phyloP scores from a whole-genome alignment of 92 coral and sea anemone genomes.

The Plumapathes pennacea region DNA sequence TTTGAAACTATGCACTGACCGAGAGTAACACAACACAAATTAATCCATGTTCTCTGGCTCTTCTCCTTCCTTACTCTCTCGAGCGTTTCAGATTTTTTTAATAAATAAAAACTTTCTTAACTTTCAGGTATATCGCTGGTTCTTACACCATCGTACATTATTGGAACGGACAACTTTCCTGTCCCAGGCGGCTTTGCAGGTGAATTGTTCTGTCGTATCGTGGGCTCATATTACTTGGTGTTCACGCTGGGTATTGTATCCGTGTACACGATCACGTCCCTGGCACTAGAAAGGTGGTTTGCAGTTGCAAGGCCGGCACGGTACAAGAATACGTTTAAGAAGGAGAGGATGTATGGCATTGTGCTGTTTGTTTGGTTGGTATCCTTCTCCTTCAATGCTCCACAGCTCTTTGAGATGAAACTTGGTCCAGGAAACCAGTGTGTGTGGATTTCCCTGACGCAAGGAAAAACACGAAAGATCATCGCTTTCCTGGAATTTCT shows the following conservation, averaged over 20 bases:
- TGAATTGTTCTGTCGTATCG: constrained; percentile 78
- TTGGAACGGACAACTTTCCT: constrained; percentile 65
- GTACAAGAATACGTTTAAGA: constrained; percentile 62
- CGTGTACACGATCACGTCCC: constrained; percentile 65
- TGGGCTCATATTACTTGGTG: constrained; percentile 69
- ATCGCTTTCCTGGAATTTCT: constrained; percentile 62
- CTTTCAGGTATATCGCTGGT: constrained; percentile 62
- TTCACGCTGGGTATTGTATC: constrained; percentile 82
- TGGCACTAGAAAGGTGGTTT: constrained; percentile 79
- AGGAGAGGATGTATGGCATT: constrained; percentile 15
- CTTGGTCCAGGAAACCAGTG: constrained; percentile 30
- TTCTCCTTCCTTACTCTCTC: not conserved
- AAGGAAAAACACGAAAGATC: constrained; percentile 32
- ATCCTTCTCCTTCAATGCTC: constrained; percentile 59
- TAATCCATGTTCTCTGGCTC: not conserved
- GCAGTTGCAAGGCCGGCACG: constrained; percentile 71
- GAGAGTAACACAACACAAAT: not conserved
- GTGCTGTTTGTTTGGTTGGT: constrained; percentile 50
- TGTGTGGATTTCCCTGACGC: constrained; percentile 49
- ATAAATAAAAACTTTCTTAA: not conserved
- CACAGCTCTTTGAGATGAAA: constrained; percentile 66
- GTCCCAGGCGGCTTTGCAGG: constrained; percentile 80
- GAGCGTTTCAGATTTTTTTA: not conserved
- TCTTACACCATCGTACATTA: constrained; percentile 64
- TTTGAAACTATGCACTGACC: too few species aligned